Conservation (phyloP, 23 tunicate genomes). For the Halocynthia aurantium region DNA sequence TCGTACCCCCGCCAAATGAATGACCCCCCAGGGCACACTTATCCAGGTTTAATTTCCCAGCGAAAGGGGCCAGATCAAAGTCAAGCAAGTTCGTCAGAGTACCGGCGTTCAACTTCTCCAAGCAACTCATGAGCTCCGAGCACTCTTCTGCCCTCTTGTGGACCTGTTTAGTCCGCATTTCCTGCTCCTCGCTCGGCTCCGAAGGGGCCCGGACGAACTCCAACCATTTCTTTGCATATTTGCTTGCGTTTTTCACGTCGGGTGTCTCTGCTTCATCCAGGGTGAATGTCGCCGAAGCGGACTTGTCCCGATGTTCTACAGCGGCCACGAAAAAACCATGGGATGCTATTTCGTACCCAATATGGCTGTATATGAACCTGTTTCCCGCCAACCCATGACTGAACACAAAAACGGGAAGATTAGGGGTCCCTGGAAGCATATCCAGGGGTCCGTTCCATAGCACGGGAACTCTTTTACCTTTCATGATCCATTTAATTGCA, state of each 20-base stretch:
- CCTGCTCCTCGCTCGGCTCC: neutral
- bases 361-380: constrained; percentile 15
- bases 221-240: constrained; percentile 14
- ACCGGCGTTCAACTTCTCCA: constrained; percentile 28
- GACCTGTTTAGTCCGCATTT: constrained; percentile 29
- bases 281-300: constrained; percentile 25
- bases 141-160: constrained; percentile 23
- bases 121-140: neutral
- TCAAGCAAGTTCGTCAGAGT: constrained; percentile 6
- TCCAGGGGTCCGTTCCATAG: neutral
- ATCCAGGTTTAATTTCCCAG: constrained; percentile 18
- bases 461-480: constrained; percentile 10
- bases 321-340: constrained; percentile 35
- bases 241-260: neutral
- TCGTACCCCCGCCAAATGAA: constrained; percentile 42
- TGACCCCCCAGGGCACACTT: constrained; percentile 30
- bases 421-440: neutral
- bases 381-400: constrained; percentile 24
- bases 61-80: constrained; percentile 11
- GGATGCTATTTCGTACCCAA: constrained; percentile 25
- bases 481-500: constrained; percentile 1
- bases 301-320: constrained; percentile 32
- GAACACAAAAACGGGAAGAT: constrained; percentile 33
- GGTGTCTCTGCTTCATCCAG: constrained; percentile 1
- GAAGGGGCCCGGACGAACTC: neutral